A percentile compares a stretch with the other conserved stretches of the same genome.
These are phyloP conservation scores for Chloropsis cyanopogon DNA, from an alignment of 2,113 vertebrate species.

Conservation along the genomic window DNA sequence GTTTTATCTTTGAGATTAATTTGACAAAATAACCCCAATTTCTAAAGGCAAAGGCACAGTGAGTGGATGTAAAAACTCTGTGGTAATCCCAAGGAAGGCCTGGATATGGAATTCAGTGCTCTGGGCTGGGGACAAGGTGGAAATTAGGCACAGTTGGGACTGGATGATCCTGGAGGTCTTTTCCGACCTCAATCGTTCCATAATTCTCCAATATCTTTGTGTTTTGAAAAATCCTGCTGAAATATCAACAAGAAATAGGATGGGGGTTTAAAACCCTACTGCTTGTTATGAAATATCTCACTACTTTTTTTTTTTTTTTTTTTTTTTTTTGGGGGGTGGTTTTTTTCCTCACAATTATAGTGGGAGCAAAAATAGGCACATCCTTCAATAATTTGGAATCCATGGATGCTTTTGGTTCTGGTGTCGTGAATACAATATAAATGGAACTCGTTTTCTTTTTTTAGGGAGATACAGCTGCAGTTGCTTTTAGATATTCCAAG, in stretches of 20 bases:
- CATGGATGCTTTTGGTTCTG: slow-evolving; percentile 29
- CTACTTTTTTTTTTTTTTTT: neutral
- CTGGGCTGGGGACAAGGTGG: neutral
- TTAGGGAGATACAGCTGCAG: slow-evolving; percentile 59
- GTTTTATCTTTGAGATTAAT: neutral
- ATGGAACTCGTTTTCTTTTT: slow-evolving; percentile 45
- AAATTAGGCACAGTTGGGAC: accelerated
- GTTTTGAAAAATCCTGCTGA: neutral
- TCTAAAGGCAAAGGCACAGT: neutral
- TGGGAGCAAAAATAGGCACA: slow-evolving; percentile 30
- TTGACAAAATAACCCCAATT: neutral
- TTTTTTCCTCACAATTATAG: slow-evolving; percentile 52
- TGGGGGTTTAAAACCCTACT: neutral
- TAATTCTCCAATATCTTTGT: neutral
- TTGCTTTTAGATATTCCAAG: slow-evolving; percentile 31
- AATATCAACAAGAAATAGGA: neutral
- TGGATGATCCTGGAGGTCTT: neutral
- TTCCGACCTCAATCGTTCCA: neutral
- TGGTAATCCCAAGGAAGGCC: neutral
- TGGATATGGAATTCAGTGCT: neutral
- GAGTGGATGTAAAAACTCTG: neutral
- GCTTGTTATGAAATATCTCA: slow-evolving; percentile 30
- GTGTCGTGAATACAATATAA: slow-evolving; percentile 23
- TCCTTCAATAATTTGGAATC: slow-evolving; percentile 51
- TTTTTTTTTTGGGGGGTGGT: neutral